phyloP scores from a whole-genome alignment of 2,888 invertebrate genomes.

The Kryphioiulus occultus region DNA sequence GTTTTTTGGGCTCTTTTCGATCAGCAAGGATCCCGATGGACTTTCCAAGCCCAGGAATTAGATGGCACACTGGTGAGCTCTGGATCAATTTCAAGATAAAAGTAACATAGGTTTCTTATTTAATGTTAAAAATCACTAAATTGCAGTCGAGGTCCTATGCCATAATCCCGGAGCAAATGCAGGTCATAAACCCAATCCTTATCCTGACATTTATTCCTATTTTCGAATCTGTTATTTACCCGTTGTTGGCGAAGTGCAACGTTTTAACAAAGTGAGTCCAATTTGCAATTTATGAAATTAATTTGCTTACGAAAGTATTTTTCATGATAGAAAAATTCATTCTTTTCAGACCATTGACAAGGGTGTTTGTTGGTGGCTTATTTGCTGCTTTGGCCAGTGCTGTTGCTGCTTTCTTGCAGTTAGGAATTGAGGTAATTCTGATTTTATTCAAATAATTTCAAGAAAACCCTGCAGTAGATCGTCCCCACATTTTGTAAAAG shows the following conservation, averaged over 20 bases:
- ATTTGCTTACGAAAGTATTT: no score
- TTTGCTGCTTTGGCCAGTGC: constrained; percentile 85
- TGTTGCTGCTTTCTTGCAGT: constrained; percentile 85
- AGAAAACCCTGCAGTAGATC: no score
- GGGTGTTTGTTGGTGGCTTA: constrained; percentile 86
- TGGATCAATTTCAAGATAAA: no score
- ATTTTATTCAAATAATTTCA: no score
- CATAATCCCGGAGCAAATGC: constrained; percentile 91
- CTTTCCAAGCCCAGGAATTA: constrained; percentile 90
- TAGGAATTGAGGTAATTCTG: constrained; percentile 72
- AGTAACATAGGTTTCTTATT: no score
- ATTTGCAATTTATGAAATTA: neutral
- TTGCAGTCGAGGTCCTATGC: neutral
- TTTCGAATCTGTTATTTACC: constrained; percentile 74
- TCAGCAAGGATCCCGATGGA: constrained; percentile 94
- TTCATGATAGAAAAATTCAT: no score
- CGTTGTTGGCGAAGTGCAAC: constrained; percentile 74
- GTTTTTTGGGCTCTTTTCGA: constrained; percentile 98
- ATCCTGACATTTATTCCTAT: constrained; percentile 84
- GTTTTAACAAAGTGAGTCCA: constrained; percentile 61
- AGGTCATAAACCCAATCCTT: constrained; percentile 70
- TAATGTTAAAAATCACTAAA: no score
- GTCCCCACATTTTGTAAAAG: no score
- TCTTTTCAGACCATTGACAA: constrained; percentile 76
- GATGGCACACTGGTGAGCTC: constrained; percentile 78